Evolutionary conservation across 2,113 vertebrate genomes (phyloP).

Genomic region (Cololabis saira): DNA sequence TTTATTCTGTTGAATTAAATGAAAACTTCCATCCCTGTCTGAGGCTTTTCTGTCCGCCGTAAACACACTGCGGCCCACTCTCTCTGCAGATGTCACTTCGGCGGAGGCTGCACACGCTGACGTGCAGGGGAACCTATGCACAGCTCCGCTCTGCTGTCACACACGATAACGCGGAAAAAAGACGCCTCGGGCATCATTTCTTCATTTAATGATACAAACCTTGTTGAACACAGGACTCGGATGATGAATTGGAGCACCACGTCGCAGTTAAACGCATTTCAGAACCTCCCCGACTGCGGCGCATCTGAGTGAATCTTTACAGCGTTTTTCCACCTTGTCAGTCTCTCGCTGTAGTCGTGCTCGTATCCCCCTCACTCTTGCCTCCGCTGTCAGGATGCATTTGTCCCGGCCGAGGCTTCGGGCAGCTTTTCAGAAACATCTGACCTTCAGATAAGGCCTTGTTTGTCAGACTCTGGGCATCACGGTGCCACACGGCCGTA

Average conservation of each 20-base stretch:
- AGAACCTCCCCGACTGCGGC: not conserved
- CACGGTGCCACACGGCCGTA: not conserved
- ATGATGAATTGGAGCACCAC: slow-evolving; percentile 2
- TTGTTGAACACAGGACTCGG: slow-evolving; percentile 6
- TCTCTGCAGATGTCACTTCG: slow-evolving; percentile 3
- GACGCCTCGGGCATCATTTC: not conserved
- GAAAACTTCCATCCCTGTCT: slow-evolving; percentile 58
- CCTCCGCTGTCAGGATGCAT: slow-evolving; percentile 39
- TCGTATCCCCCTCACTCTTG: slow-evolving; percentile 2
- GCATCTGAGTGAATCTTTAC: slow-evolving; percentile 23
- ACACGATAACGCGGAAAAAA: not conserved
- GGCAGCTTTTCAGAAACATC: slow-evolving; percentile 34
- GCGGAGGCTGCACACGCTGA: slow-evolving; percentile 1
- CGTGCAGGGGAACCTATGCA: not conserved
- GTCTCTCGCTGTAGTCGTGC: not conserved
- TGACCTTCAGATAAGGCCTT: slow-evolving; percentile 23
- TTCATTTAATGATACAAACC: not conserved
- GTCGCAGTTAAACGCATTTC: not conserved
- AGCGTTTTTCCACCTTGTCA: slow-evolving; percentile 15
- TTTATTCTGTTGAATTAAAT: slow-evolving; percentile 77
- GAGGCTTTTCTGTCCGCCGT: slow-evolving; percentile 35
- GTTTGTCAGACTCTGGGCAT: not conserved
- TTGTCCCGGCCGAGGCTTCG: slow-evolving; percentile 21
- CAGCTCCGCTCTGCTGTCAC: not conserved
- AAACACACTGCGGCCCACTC: no score